Evolutionary conservation across 2,797 vertebrate genomes (phyloP).

Genomic region (Kryptolebias ocellatus): DNA sequence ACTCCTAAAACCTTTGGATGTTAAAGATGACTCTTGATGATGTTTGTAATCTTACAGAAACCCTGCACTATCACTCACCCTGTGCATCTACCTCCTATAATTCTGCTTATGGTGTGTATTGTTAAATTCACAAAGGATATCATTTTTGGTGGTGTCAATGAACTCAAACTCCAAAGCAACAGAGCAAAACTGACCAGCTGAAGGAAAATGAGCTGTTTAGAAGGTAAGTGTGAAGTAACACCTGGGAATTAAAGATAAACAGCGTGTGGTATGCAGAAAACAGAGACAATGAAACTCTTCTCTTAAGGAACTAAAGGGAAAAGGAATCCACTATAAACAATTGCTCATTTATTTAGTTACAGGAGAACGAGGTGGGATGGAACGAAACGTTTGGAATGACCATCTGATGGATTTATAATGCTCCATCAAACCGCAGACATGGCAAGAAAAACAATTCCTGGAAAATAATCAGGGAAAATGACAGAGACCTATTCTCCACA

Average conservation of each 20-base stretch:
- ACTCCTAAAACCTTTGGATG: neutral
- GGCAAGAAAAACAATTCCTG: conserved; percentile 66
- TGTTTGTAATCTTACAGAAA: neutral
- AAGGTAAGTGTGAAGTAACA: neutral
- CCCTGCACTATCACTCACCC: neutral
- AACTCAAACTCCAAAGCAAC: too few species aligned
- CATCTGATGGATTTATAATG: conserved; percentile 63
- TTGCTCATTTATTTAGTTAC: conserved; percentile 35
- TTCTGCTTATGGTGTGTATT: too few species aligned
- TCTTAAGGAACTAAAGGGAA: conserved; percentile 12
- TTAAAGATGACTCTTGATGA: neutral
- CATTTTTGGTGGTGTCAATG: too few species aligned
- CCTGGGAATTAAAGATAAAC: conserved; percentile 8
- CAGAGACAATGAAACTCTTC: conserved; percentile 7
- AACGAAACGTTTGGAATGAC: conserved; percentile 68
- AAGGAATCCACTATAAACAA: conserved; percentile 55
- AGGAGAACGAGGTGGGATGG: conserved; percentile 41
- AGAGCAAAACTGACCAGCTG: neutral
- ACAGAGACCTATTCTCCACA: conserved; percentile 52
- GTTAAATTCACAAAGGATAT: too few species aligned
- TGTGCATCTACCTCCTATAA: neutral
- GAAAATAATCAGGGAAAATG: conserved; percentile 64
- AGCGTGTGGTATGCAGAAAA: neutral
- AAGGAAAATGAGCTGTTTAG: neutral
- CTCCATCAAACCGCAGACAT: conserved; percentile 60